Percentiles rank a stretch among this genome's conserved stretches.
Conservation (phyloP, 2,888 invertebrate species). For the Cyrtodaria siliqua region DNA sequence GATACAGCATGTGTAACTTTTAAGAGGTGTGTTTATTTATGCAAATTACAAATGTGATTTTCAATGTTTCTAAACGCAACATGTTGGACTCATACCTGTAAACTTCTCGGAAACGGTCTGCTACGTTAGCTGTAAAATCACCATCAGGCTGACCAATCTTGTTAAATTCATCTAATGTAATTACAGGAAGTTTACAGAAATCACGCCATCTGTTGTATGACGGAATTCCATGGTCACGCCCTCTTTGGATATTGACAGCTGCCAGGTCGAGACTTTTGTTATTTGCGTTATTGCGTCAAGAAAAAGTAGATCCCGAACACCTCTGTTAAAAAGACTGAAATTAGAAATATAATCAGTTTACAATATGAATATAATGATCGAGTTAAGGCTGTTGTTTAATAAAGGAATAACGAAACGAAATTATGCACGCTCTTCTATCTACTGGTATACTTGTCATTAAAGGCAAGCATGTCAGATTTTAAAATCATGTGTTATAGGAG, state of each 20-base stretch:
- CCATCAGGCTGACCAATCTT: slow-evolving; percentile 24
- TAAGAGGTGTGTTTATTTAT: no score
- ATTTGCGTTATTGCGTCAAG: slow-evolving; percentile 22
- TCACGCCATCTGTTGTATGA: slow-evolving; percentile 47
- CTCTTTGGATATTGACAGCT: slow-evolving; percentile 57
- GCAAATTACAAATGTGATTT: no score
- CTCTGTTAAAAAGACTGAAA: background rate
- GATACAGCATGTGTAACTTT: no score
- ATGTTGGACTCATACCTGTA: slow-evolving; percentile 38
- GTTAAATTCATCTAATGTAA: slow-evolving; percentile 21
- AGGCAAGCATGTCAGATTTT: no score
- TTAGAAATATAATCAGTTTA: no score
- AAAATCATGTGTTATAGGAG: no score
- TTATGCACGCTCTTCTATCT: no score
- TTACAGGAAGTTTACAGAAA: slow-evolving; percentile 30
- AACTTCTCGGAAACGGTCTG: slow-evolving; percentile 30
- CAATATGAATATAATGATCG: no score
- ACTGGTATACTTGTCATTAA: no score
- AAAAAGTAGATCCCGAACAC: slow-evolving; percentile 47
- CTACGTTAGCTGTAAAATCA: slow-evolving; percentile 15
- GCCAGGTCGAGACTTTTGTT: slow-evolving; percentile 41
- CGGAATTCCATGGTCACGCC: slow-evolving; percentile 61
- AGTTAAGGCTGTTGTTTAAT: no score
- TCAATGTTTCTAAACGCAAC: no score
- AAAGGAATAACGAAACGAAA: no score